A percentile compares a stretch with the other conserved stretches of the same genome.
phyloP scores from a whole-genome alignment of 2,113 vertebrate species.

The Miniopterus natalensis region DNA sequence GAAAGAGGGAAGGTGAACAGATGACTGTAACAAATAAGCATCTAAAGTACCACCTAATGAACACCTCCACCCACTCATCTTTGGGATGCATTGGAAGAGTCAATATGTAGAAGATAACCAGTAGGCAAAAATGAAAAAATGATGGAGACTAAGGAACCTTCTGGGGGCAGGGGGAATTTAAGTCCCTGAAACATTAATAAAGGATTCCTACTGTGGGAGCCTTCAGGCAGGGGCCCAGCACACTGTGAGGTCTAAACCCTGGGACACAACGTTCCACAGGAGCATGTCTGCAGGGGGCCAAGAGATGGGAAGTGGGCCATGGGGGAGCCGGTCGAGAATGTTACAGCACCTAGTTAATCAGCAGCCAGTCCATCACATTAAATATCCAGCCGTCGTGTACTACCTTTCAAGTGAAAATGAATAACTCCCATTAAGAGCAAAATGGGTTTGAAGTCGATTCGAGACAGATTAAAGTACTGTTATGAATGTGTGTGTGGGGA shows the following conservation, averaged over 20 bases:
- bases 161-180: neutral
- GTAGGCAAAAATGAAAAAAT: conserved; percentile 35
- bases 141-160: neutral
- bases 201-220: neutral
- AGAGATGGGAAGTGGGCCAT: conserved; percentile 80
- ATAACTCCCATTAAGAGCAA: conserved; percentile 91
- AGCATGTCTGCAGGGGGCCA: conserved; percentile 54
- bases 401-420: conserved; percentile 93
- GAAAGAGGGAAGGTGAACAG: neutral
- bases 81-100: neutral
- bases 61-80: neutral
- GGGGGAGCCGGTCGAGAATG: conserved; percentile 82
- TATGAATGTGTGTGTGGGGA: conserved; percentile 88
- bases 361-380: conserved; percentile 90
- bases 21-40: neutral
- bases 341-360: conserved; percentile 89
- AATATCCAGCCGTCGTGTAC: conserved; percentile 90
- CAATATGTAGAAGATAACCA: neutral
- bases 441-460: conserved; percentile 92
- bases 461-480: conserved; percentile 92
- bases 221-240: neutral
- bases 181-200: neutral
- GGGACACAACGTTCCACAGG: neutral
- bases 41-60: neutral
- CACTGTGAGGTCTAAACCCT: neutral